Percentiles rank a stretch among this genome's conserved stretches.
phyloP scores from a whole-genome alignment of 2,888 invertebrate genomes.

The Phlogophora meticulosa region DNA sequence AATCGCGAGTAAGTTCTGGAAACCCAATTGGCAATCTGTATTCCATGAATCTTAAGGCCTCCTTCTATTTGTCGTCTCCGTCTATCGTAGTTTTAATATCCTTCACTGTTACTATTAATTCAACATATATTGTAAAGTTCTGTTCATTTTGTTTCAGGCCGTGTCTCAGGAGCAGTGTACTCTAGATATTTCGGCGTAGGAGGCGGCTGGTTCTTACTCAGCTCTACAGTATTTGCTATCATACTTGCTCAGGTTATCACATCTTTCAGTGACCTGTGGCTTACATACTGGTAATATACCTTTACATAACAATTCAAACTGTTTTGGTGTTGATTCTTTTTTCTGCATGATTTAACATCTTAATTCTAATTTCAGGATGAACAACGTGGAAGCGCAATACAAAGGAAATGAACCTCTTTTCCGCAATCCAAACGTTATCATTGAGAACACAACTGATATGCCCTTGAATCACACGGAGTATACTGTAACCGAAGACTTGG shows the following conservation, averaged over 20 bases:
- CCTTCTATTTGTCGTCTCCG: background rate
- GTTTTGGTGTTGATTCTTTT: no score
- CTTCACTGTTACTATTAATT: no score
- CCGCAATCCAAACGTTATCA: slow-evolving; percentile 6
- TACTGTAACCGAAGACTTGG: slow-evolving; percentile 20
- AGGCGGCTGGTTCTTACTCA: slow-evolving; percentile 89
- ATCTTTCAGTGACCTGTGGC: slow-evolving; percentile 94
- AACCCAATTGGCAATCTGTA: background rate
- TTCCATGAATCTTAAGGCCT: background rate
- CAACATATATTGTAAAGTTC: background rate
- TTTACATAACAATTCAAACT: no score
- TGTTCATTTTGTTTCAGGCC: slow-evolving; percentile 73
- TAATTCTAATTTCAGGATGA: slow-evolving; percentile 81
- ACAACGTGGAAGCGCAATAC: slow-evolving; percentile 75
- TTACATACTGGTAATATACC: slow-evolving; percentile 93
- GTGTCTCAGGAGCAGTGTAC: slow-evolving; percentile 92
- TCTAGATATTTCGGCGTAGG: slow-evolving; percentile 93
- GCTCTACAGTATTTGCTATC: slow-evolving; percentile 90
- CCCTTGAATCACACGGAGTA: slow-evolving; percentile 24
- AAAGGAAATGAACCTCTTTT: slow-evolving; percentile 18
- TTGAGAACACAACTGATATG: slow-evolving; percentile 6
- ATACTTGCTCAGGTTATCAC: slow-evolving; percentile 93
- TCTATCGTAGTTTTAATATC: background rate
- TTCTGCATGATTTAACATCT: background rate
- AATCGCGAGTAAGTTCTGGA: no score